Evolutionary conservation across 2,797 vertebrate species (phyloP).

Genomic region (Ctenopoma kingsleyae): DNA sequence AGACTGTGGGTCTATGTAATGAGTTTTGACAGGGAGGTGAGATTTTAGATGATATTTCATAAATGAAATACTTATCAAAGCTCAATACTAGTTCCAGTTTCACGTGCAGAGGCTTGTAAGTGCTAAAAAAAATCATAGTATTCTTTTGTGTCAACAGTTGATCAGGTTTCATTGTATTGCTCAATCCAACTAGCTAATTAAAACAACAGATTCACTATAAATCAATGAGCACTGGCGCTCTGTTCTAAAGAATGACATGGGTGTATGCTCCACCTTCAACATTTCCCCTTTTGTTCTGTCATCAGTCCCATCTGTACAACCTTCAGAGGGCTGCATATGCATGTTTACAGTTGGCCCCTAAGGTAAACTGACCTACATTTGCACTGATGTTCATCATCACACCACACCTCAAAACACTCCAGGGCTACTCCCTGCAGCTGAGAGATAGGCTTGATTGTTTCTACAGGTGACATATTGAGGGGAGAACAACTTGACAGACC

Average conservation of each 20-base stretch:
- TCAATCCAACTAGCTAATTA: background rate
- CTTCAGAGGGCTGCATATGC: slow-evolving; percentile 31
- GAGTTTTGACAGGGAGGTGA: slow-evolving; percentile 39
- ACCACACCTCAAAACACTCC: slow-evolving; percentile 27
- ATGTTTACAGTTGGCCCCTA: slow-evolving; percentile 50
- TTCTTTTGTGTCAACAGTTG: background rate
- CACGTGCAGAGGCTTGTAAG: slow-evolving; percentile 1
- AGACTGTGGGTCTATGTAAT: slow-evolving; percentile 37
- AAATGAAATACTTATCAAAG: slow-evolving; percentile 18
- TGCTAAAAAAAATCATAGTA: background rate
- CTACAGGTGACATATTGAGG: slow-evolving; percentile 40
- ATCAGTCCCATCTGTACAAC: slow-evolving; percentile 36
- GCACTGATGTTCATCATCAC: slow-evolving; percentile 53
- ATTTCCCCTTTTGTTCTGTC: slow-evolving; percentile 19
- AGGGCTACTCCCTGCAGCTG: slow-evolving; percentile 10
- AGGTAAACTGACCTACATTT: slow-evolving; percentile 63
- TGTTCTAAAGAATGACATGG: background rate
- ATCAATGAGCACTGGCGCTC: background rate
- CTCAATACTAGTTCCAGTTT: slow-evolving; percentile 16
- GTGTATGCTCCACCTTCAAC: background rate
- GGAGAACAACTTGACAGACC: slow-evolving; percentile 26
- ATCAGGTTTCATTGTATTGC: background rate
- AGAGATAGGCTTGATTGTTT: slow-evolving; percentile 41
- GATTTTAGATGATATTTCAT: slow-evolving; percentile 28
- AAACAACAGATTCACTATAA: slow-evolving; percentile 7